Percentiles rank a stretch among this genome's conserved stretches.
Evolutionary conservation across 2,888 invertebrate species (phyloP).

Genomic region (Chironomus tentans): DNA sequence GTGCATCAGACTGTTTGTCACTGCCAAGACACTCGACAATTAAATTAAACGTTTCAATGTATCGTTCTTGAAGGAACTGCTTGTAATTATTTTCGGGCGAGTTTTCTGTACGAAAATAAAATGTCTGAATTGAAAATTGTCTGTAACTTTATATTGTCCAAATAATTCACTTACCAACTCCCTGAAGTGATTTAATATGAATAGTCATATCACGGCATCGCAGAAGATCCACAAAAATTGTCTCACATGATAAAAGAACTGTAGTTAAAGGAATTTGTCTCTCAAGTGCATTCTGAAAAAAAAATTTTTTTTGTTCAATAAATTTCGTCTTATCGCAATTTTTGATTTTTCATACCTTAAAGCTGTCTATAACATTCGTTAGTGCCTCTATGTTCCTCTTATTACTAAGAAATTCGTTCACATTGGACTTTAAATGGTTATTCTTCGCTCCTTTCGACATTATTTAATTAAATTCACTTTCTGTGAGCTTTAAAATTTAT

Average conservation of each 20-base stretch:
- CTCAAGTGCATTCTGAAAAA: conserved; percentile 31
- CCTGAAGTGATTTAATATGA: conserved; percentile 51
- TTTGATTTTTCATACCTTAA: conserved; percentile 47
- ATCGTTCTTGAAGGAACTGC: conserved; percentile 60
- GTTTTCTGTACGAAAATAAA: conserved; percentile 36
- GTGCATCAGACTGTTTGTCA: conserved; percentile 45
- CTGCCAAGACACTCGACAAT: conserved; percentile 50
- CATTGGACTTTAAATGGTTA: conserved; percentile 50
- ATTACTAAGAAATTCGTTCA: conserved; percentile 60
- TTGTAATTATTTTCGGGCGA: conserved; percentile 54
- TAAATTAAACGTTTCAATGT: conserved; percentile 54
- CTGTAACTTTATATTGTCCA: not conserved
- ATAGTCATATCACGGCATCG: conserved; percentile 57
- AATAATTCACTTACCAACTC: conserved; percentile 41
- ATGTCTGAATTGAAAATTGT: not conserved
- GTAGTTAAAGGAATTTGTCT: conserved; percentile 44
- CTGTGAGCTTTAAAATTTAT: not conserved
- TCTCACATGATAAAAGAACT: conserved; percentile 58
- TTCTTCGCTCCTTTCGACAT: conserved; percentile 31
- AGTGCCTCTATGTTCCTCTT: conserved; percentile 56
- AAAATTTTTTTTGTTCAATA: conserved; percentile 1
- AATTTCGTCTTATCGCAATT: conserved; percentile 11
- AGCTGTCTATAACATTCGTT: conserved; percentile 57
- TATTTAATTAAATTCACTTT: not conserved
- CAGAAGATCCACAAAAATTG: conserved; percentile 59